Percentiles rank a stretch among this genome's conserved stretches.
Evolutionary conservation across 1,140 invertebrate species (phyloP).

Genomic region (Tachypleus tridentatus): DNA sequence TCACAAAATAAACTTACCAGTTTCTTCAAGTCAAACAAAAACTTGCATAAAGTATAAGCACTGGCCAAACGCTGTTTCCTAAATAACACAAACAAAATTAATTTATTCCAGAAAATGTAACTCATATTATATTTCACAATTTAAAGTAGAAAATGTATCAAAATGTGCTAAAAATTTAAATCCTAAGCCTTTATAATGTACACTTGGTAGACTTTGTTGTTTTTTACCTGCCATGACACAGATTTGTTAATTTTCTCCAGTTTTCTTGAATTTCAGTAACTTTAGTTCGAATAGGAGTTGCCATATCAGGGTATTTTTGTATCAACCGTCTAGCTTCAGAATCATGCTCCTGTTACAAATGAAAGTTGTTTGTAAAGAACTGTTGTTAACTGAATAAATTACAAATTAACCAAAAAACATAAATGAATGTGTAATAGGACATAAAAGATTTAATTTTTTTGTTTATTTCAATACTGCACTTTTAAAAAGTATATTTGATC

Average conservation of each 20-base stretch:
- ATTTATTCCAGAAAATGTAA: too few relatives aligned
- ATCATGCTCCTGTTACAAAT: constrained; percentile 44
- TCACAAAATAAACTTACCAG: constrained; percentile 11
- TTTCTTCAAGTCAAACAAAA: constrained; percentile 37
- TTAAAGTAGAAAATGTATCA: too few relatives aligned
- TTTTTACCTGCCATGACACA: constrained; percentile 36
- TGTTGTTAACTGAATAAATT: not conserved
- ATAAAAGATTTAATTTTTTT: too few relatives aligned
- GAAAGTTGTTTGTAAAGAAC: constrained; percentile 7
- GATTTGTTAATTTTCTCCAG: constrained; percentile 56
- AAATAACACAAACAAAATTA: constrained; percentile 27
- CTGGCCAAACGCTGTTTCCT: constrained; percentile 51
- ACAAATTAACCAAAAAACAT: constrained; percentile 2
- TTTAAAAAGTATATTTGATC: too few relatives aligned
- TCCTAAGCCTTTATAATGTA: too few relatives aligned
- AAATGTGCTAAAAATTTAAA: too few relatives aligned
- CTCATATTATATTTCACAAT: too few relatives aligned
- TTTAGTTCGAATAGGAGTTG: constrained; percentile 51
- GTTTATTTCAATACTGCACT: too few relatives aligned
- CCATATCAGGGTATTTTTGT: constrained; percentile 59
- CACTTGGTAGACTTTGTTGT: not conserved
- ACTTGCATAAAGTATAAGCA: constrained; percentile 68
- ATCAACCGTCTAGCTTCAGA: constrained; percentile 49
- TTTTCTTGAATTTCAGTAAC: constrained; percentile 49
- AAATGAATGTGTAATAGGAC: constrained; percentile 10